Base-by-base conservation (phyloP, 1,140 invertebrate genomes). In the Pentalonia nigronervosa region DNA sequence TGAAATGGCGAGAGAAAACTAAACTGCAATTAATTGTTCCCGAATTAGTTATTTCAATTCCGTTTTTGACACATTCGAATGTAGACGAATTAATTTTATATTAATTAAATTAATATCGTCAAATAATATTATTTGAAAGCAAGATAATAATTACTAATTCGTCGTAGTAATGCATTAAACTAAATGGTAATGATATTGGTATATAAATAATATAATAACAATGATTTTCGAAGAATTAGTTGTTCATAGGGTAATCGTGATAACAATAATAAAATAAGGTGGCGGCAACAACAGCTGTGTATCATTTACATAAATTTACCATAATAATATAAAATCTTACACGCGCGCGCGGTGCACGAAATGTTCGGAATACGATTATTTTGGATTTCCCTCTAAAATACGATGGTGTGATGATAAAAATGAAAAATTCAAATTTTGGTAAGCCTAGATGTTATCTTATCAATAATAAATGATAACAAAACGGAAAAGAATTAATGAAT, bases 361-460 rank as follows among this genome's bases (percentile, higher is more conserved):
- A 89, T 53, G 47, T 89, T 89, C 20, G 17, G 48, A 89, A 89
- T 56, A 89, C 41, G n/a, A 90, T 67, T 90, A 90, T 90, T n/a
- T n/a, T n/a, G n/a, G n/a, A n/a, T n/a, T 90, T 90, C 89, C 89
- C 89, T 90, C 89, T 90, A 90, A 90, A 90, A 90, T 56, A 7
- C 25, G 36, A 90, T 67, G 53, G 14, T 7, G 23, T 17, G 21
- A 56, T 56, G 50, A 92, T 92, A 93, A 93, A 93, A 93, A 48
- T 20, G n/a, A 45, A 86, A 90, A 93, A 84, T 93, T 93, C 76
- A 93, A 93, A 93, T 93, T 93, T 93, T 93, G 91, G 91, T 93
- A 93, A 93, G 81, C 81, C 91, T 56, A 93, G 81, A 93, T 50
- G 91, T 93, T 93, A 93, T 93, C 91, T 93, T 93, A 93, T 93